Conservation (phyloP, 2,888 invertebrate genomes). For the Volucella bombylans region DNA sequence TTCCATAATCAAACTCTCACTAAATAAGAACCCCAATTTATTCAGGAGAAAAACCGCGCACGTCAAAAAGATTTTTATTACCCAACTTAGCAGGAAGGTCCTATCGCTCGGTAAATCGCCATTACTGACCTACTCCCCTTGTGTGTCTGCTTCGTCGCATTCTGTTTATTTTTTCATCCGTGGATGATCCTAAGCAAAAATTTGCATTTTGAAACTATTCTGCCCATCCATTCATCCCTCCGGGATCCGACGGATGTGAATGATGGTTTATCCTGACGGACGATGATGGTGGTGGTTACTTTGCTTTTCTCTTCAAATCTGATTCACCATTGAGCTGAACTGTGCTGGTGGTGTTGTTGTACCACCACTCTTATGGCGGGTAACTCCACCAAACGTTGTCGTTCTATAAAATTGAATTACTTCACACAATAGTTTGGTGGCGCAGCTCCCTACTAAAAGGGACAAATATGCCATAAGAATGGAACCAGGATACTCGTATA, state of each 20-base stretch:
- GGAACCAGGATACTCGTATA: slow-evolving; percentile 37
- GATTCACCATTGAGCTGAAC: slow-evolving; percentile 31
- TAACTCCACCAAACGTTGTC: slow-evolving; percentile 56
- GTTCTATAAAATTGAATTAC: slow-evolving; percentile 65
- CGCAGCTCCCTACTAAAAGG: slow-evolving; percentile 25
- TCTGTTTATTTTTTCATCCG: slow-evolving; percentile 15
- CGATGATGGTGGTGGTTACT: slow-evolving; percentile 56
- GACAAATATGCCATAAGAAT: slow-evolving; percentile 7
- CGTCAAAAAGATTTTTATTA: slow-evolving; percentile 43
- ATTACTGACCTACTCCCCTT: slow-evolving; percentile 3
- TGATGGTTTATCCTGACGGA: slow-evolving; percentile 64
- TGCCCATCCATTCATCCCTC: too few species aligned
- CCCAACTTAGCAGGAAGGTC: slow-evolving; percentile 14
- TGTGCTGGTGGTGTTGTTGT: not conserved
- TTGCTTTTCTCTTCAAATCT: slow-evolving; percentile 50
- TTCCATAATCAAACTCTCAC: too few species aligned
- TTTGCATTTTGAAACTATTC: slow-evolving; percentile 61
- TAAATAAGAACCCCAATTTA: not conserved
- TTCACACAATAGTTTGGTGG: slow-evolving; percentile 59
- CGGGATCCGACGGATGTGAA: slow-evolving; percentile 33
- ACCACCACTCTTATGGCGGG: slow-evolving; percentile 23
- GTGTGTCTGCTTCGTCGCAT: not conserved
- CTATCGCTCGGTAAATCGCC: not conserved
- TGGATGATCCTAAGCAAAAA: slow-evolving; percentile 31
- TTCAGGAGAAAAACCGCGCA: slow-evolving; percentile 7